phyloP scores from a whole-genome alignment of 2,888 invertebrate genomes.

The Microctonus brassicae region DNA sequence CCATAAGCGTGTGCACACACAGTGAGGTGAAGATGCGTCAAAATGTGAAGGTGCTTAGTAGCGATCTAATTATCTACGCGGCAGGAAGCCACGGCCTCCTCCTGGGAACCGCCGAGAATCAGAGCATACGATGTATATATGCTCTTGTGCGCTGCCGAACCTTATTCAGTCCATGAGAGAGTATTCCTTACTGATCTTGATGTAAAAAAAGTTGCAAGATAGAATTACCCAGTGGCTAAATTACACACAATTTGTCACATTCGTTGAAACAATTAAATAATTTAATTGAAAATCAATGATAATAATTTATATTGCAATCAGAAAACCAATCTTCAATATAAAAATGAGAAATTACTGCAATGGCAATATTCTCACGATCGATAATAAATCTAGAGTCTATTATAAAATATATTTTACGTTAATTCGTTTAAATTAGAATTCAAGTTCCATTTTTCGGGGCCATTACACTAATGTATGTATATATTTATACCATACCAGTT shows the following conservation, averaged over 20 bases:
- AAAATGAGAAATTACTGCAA: neutral
- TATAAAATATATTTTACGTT: neutral
- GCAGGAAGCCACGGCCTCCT: constrained; percentile 66
- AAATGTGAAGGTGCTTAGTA: constrained; percentile 64
- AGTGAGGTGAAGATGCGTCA: constrained; percentile 55
- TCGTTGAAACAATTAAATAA: neutral
- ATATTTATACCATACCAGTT: neutral
- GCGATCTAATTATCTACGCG: constrained; percentile 70
- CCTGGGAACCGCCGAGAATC: constrained; percentile 54
- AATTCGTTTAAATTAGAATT: constrained; percentile 31
- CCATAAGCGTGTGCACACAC: constrained; percentile 32
- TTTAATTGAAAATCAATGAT: constrained; percentile 10
- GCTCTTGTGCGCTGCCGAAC: neutral
- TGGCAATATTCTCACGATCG: constrained; percentile 19
- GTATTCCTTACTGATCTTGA: neutral
- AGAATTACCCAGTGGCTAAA: constrained; percentile 10
- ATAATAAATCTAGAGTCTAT: neutral
- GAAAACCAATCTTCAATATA: neutral
- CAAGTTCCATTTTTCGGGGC: constrained; percentile 8
- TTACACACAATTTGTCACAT: constrained; percentile 14
- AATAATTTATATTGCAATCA: neutral
- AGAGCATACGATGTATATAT: constrained; percentile 40
- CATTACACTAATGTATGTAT: neutral
- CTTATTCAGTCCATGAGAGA: neutral
- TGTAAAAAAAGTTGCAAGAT: constrained; percentile 2